Evolutionary conservation across 2,113 vertebrate genomes (phyloP).

Genomic region (Dicentrarchus labrax): DNA sequence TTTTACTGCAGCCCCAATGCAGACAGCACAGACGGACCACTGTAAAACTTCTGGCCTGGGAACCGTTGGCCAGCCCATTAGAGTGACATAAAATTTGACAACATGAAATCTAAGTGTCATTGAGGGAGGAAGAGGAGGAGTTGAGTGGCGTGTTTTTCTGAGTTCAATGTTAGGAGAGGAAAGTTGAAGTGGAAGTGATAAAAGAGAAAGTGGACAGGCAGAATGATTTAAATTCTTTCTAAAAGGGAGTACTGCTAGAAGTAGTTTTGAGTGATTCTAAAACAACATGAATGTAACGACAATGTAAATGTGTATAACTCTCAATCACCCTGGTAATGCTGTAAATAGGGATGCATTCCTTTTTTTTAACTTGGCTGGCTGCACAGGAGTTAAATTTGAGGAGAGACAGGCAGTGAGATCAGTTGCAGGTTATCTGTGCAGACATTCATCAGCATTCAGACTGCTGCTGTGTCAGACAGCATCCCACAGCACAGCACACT

Average conservation of each 20-base stretch:
- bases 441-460: conserved; percentile 74
- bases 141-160: conserved; percentile 17
- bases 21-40: conserved; percentile 28
- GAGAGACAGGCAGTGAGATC: conserved; percentile 56
- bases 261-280: conserved; percentile 23
- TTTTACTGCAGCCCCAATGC: background rate
- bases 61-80: conserved; percentile 36
- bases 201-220: conserved; percentile 32
- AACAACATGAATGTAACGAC: background rate
- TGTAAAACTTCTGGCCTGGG: conserved; percentile 47
- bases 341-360: background rate
- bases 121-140: conserved; percentile 26
- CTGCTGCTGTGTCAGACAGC: conserved; percentile 69
- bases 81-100: conserved; percentile 59
- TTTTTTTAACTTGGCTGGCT: background rate
- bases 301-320: background rate
- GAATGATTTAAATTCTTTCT: conserved; percentile 24
- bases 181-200: conserved; percentile 34
- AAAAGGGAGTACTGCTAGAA: conserved; percentile 30
- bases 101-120: conserved; percentile 52
- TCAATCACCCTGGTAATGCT: conserved; percentile 2
- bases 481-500: conserved; percentile 43
- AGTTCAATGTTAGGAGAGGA: conserved; percentile 25
- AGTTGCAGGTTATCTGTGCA: conserved; percentile 66
- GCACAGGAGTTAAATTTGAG: conserved; percentile 35